Percentiles rank a stretch among this genome's conserved stretches.
Evolutionary conservation across 2,113 vertebrate genomes (phyloP).

Genomic region (Micronycteris hirsuta): DNA sequence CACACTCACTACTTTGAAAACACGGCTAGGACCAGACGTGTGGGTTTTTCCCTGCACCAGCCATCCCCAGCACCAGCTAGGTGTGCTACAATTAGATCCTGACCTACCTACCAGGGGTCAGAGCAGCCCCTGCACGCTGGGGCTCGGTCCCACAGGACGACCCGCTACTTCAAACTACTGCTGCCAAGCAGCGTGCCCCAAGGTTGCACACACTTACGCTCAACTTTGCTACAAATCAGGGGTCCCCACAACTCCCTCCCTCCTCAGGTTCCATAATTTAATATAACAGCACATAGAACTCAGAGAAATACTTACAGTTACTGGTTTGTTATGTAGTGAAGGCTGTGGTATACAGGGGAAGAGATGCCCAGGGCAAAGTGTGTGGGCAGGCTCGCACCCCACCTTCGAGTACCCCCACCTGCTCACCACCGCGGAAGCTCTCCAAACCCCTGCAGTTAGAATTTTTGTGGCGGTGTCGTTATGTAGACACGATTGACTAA

Average conservation of each 20-base stretch:
- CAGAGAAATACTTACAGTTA: not conserved
- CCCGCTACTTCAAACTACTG: not conserved
- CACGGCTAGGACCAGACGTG: not conserved
- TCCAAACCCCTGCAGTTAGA: not conserved
- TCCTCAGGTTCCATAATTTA: not conserved
- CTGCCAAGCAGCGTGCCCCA: not conserved
- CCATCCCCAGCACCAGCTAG: not conserved
- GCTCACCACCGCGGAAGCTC: not conserved
- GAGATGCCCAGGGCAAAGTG: not conserved
- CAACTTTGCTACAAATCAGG: not conserved
- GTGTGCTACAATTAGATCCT: not conserved
- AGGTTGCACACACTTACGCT: not conserved
- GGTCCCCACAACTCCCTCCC: not conserved
- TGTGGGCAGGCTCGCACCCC: not conserved
- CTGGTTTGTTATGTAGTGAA: not conserved
- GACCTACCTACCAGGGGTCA: not conserved
- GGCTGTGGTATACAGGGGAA: not conserved
- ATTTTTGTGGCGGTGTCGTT: no score
- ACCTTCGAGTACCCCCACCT: not conserved
- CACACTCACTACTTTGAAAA: not conserved
- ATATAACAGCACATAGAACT: not conserved
- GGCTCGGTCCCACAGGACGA: not conserved
- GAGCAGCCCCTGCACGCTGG: not conserved
- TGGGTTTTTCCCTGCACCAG: not conserved
- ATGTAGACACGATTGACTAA: fast-evolving